Base-by-base conservation (phyloP, 2,113 vertebrate genomes). In the Cichladusa arquata region DNA sequence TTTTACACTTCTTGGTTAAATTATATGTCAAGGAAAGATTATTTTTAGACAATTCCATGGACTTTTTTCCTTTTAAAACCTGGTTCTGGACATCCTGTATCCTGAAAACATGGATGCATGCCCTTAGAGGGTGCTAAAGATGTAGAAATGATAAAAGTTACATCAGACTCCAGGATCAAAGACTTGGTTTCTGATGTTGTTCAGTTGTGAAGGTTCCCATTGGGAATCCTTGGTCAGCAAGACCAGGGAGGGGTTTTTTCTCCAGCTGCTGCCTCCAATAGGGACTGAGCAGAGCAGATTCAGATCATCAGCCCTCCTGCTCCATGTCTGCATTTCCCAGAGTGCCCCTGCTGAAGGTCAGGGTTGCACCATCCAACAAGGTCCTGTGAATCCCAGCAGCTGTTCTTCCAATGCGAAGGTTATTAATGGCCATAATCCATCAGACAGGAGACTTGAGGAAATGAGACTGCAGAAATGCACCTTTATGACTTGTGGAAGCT, bases 341-440 rank as follows among this genome's bases (percentile, higher is more conserved):
- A 56, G 34, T 36, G 33, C 25, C 54, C 50, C 73, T 51, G 54
- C 34, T 54, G 3, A 79, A 78, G 67, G 66, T 83, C 7, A 3
- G 34, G 40, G 57, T 72, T 42, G 8, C 53, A 12, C 23, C 5
- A 8, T 65, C 73, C 88, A 60, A 5, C 70, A 14, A 70, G 80
- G 57, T n/a, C 24, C 58, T 29, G 47, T 45, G 58, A 36, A 64
- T 89, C n/a, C n/a, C 66, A 86, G 84, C 77, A 93, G 70, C 69
- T 88, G 56, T 62, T 95, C 92, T 56, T 95, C 90, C 93, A 76
- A 2, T 1, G 0, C 79, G 89, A 96, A 83, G 70, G 67, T 86
- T 97, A 95, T 95, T 97, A 96, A 97, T 97, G 93, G 92, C 38
- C 70, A 56, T 86, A 78, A 97, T 96, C 89, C 91, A 95, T 97